Base-by-base conservation (phyloP, 2,797 vertebrate genomes). In the Margarornis squamiger region DNA sequence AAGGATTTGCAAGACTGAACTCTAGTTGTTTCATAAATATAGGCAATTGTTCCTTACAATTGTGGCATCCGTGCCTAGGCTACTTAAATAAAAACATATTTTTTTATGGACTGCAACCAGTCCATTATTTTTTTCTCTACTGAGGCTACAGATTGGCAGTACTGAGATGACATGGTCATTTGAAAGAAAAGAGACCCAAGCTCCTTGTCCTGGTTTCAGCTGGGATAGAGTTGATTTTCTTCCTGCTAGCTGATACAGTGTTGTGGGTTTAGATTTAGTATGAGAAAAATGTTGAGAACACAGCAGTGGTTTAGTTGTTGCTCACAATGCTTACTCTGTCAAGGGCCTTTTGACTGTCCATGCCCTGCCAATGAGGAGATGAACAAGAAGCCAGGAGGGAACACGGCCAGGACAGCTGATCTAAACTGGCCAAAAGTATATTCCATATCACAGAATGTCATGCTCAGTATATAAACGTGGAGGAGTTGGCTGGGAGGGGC, bases 291-390 rank as follows among this genome's bases (percentile, higher is more conserved):
- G 6, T 23, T 59, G 52, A 66, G 27, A 84, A 5, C 34, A 36
- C 7, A 65, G 21, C 45, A 46, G 34, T 17, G n/a, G 21, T 45
- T 83, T 34, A 16, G 29, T 9, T 58, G 14, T 23, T 58, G 38
- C n/a, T 51, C 2, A 0, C 1, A 32, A 38, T 23, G 22, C 12
- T 46, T 39, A 32, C 24, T 45, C 45, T 52, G 22, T 27, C 30
- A 39, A 57, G n/a, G 21, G 39, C 17, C 26, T 65, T 59, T 72
- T 0, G 0, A 1, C 34, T 65, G 51, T 58, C 72, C 17, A 6
- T 45, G 20, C 14, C 38, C 20, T 45, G 32, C 34, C 36, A 58
- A 51, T 14, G 45, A 65, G 24, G 24, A 58, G 24, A 3, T 22
- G 24, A 27, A 46, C n/a, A 58, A 39, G 12, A 77, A 45, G 7